These are phyloP conservation scores for Actinemys pallida DNA, from an alignment of 2,113 vertebrate genomes.

Conservation along the genomic window DNA sequence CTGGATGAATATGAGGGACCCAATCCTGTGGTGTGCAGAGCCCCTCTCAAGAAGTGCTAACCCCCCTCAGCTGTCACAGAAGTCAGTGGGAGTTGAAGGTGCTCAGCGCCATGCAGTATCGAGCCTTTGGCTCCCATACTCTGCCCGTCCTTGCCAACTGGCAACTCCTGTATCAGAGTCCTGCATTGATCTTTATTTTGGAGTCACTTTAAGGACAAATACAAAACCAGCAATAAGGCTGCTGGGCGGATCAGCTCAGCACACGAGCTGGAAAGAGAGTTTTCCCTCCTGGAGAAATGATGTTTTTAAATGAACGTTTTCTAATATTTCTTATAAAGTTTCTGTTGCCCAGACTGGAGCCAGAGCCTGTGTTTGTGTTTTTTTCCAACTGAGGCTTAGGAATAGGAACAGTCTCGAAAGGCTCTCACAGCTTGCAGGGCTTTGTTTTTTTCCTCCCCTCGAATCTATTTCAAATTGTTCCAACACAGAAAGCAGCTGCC, in stretches of 20 bases:
- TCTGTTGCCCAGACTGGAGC: background rate
- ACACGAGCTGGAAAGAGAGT: background rate
- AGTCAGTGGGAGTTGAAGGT: background rate
- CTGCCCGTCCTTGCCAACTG: fast-evolving
- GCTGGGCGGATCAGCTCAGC: background rate
- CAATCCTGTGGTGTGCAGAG: background rate
- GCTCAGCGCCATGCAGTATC: too few relatives aligned
- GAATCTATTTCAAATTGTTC: background rate
- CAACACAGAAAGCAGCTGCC: background rate
- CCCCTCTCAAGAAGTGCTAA: background rate
- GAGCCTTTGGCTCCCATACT: background rate
- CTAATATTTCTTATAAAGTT: background rate
- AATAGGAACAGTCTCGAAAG: background rate
- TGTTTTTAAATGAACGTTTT: background rate
- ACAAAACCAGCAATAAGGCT: background rate
- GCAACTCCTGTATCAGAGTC: background rate
- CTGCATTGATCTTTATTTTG: background rate
- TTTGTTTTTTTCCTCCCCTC: background rate
- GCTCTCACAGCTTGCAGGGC: background rate
- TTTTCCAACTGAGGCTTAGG: background rate
- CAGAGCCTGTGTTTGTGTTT: background rate
- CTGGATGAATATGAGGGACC: background rate
- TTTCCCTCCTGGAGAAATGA: fast-evolving
- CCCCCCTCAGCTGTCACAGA: background rate
- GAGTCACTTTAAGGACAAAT: background rate